A percentile compares a stretch with the other conserved stretches of the same genome.
Conservation (phyloP, 2,113 vertebrate species). For the Narcine bancroftii region DNA sequence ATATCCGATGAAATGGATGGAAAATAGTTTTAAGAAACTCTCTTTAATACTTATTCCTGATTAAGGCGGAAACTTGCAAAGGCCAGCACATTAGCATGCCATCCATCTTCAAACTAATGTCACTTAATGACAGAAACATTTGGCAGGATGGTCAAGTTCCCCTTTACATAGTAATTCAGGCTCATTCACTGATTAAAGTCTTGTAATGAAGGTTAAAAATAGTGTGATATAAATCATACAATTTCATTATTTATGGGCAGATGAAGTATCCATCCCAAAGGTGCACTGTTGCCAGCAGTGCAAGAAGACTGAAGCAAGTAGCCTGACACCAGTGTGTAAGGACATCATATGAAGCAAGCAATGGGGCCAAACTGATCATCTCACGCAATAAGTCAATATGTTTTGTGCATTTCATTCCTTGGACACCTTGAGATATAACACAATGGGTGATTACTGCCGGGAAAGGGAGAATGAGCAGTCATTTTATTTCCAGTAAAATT, state of each 20-base stretch:
- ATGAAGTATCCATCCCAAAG: background rate
- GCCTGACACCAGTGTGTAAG: background rate
- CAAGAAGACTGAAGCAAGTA: background rate
- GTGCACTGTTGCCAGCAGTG: background rate
- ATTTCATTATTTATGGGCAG: background rate
- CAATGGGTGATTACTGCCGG: background rate
- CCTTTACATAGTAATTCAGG: slow-evolving; percentile 2
- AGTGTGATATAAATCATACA: background rate
- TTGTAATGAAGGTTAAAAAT: background rate
- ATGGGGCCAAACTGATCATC: background rate
- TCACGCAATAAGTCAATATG: background rate
- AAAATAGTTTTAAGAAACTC: background rate
- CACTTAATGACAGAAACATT: background rate
- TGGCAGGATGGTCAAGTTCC: background rate
- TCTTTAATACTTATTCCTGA: background rate
- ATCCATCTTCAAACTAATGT: background rate
- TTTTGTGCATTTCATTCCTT: background rate
- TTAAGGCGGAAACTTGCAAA: background rate
- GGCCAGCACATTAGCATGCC: background rate
- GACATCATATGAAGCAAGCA: background rate
- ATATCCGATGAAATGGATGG: background rate
- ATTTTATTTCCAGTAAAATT: too few relatives aligned
- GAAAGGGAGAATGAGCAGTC: background rate
- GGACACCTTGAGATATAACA: background rate
- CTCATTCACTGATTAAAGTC: background rate